These are phyloP conservation scores for Eublepharis macularius DNA, from an alignment of 2,113 vertebrate species.

Conservation along the genomic window DNA sequence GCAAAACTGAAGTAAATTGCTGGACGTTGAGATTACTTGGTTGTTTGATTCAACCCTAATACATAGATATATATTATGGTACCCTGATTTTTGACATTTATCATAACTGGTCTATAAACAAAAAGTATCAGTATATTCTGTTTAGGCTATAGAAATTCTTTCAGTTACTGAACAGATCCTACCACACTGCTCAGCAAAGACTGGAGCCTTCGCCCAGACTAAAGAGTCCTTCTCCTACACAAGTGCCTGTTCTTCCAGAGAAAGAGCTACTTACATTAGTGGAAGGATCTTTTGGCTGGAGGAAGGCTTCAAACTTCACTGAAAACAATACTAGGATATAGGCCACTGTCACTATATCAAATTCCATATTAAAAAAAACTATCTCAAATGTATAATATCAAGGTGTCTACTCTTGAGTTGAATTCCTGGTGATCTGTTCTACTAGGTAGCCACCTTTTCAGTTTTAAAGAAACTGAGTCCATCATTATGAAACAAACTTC, in stretches of 20 bases:
- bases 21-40: not conserved
- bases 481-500: not conserved
- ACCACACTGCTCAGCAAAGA: not conserved
- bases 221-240: no score
- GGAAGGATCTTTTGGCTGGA: no score
- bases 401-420: no score
- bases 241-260: no score
- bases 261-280: no score
- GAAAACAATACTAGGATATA: no score
- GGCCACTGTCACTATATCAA: no score
- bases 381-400: no score
- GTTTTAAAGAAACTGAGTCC: not conserved
- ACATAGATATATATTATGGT: not conserved
- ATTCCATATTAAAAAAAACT: no score
- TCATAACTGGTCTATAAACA: not conserved
- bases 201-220: not conserved
- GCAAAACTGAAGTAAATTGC: not conserved
- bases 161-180: no score
- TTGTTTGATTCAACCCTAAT: not conserved
- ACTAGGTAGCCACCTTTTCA: not conserved
- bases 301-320: no score
- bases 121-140: not conserved
- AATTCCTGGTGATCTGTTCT: not conserved
- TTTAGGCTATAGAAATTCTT: not conserved
- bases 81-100: not conserved